Evolutionary conservation across 2,113 vertebrate genomes (phyloP).

Genomic region (Sisor rabdophorus): DNA sequence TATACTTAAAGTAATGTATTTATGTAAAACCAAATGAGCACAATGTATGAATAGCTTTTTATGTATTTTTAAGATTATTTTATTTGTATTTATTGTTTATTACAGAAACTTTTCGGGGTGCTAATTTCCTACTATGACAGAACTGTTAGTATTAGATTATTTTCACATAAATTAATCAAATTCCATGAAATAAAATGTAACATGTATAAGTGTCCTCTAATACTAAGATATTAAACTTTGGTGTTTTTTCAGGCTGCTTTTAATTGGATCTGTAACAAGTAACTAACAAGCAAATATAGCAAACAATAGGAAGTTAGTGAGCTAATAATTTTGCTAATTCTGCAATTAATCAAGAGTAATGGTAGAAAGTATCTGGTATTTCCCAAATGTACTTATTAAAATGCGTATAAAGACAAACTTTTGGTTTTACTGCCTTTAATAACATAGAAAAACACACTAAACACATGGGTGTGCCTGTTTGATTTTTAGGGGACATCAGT

Average conservation of each 20-base stretch:
- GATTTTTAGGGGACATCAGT: constrained; percentile 84
- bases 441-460: background rate
- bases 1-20: too few species aligned
- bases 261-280: background rate
- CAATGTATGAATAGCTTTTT: too few species aligned
- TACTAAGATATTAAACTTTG: background rate
- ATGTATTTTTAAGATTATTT: too few species aligned
- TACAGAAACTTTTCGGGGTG: background rate
- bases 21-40: too few species aligned
- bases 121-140: background rate
- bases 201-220: background rate
- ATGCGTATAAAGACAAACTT: background rate
- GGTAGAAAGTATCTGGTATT: background rate
- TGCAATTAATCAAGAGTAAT: background rate
- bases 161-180: background rate
- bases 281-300: too few species aligned
- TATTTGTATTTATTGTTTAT: too few species aligned
- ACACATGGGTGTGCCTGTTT: background rate
- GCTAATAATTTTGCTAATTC: background rate
- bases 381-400: background rate
- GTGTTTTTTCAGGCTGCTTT: background rate
- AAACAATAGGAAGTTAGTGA: background rate
- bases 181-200: background rate
- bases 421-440: background rate
- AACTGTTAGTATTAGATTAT: background rate